Conservation (phyloP, 2,888 invertebrate species). For the Rhagophthalmus giganteus region DNA sequence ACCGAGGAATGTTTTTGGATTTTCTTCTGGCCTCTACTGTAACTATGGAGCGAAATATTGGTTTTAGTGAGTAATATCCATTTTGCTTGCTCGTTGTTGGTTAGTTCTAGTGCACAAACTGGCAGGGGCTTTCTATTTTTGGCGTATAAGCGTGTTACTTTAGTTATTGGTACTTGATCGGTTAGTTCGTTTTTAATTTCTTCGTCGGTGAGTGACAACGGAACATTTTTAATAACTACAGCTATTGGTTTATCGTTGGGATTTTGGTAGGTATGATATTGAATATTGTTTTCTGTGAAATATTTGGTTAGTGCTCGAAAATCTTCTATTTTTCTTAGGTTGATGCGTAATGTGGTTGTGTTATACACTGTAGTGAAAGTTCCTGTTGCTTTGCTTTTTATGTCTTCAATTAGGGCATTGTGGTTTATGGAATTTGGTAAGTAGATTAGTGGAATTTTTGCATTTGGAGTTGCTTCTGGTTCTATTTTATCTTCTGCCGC, state of each 20-base stretch:
- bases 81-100: conserved; percentile 42
- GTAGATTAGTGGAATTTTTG: too few relatives aligned
- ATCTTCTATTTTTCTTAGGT: too few relatives aligned
- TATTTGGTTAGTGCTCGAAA: background rate
- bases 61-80: background rate
- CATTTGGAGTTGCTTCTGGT: too few relatives aligned
- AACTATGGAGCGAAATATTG: background rate
- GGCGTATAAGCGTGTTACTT: background rate
- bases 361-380: conserved; percentile 3
- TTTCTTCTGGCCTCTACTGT: too few relatives aligned
- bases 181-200: background rate
- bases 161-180: too few relatives aligned
- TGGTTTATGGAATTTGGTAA: background rate
- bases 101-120: too few relatives aligned
- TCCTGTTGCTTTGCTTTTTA: background rate
- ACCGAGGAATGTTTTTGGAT: too few relatives aligned
- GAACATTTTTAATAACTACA: too few relatives aligned
- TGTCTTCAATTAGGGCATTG: conserved; percentile 1
- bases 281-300: too few relatives aligned
- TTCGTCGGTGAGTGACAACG: background rate
- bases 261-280: too few relatives aligned
- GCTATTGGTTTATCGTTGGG: too few relatives aligned
- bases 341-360: conserved; percentile 5
- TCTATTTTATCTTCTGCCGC: too few relatives aligned
- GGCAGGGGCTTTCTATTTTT: conserved; percentile 1